phyloP scores from a whole-genome alignment of 2,797 vertebrate genomes.

The Buceros bicornis region DNA sequence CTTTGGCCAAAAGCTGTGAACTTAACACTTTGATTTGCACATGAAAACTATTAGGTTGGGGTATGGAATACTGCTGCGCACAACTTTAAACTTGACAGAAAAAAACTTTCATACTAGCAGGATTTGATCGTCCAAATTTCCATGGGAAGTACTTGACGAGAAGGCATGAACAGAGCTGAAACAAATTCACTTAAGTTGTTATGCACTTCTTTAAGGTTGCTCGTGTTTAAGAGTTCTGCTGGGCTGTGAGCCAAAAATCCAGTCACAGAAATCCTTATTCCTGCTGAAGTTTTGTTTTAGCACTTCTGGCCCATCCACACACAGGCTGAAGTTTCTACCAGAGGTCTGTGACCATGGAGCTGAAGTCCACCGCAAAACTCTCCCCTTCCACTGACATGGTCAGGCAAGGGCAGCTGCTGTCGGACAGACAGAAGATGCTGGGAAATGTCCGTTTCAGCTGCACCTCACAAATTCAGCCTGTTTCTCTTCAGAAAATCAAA shows the following conservation, averaged over 20 bases:
- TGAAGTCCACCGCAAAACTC: neutral
- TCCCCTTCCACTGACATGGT: neutral
- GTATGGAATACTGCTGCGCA: neutral
- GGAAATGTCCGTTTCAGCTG: neutral
- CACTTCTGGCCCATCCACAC: neutral
- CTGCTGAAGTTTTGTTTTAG: neutral
- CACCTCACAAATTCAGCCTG: neutral
- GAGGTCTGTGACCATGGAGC: neutral
- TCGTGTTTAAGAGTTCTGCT: conserved; percentile 18
- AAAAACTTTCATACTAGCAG: neutral
- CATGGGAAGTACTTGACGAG: conserved; percentile 29
- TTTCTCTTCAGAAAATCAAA: neutral
- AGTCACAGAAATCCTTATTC: neutral
- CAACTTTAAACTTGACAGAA: neutral
- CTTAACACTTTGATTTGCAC: neutral
- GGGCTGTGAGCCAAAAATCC: neutral
- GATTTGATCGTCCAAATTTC: conserved; percentile 15
- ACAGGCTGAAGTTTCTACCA: neutral
- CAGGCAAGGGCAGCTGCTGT: neutral
- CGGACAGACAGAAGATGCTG: neutral
- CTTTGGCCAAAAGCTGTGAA: conserved; percentile 5
- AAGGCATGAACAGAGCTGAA: conserved; percentile 56
- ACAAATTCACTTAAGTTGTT: conserved; percentile 37
- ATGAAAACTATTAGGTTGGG: conserved; percentile 19
- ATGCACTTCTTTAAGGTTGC: neutral